phyloP scores from a whole-genome alignment of 2,888 invertebrate species.

The Mellilla xanthometata region DNA sequence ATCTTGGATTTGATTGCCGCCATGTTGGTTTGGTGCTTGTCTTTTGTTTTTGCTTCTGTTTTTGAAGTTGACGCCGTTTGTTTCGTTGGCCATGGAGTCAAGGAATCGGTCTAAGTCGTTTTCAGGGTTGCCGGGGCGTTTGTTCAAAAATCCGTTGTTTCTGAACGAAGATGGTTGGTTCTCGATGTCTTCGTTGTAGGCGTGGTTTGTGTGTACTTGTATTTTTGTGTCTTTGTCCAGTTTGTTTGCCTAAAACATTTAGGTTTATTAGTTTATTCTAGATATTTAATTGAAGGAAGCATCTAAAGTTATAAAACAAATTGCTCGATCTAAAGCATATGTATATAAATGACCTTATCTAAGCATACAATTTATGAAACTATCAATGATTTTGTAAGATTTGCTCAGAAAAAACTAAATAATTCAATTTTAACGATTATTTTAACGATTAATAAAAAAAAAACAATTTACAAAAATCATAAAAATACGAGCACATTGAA shows the following conservation, averaged over 20 bases:
- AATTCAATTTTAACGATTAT: no score
- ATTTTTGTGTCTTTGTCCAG: slow-evolving; percentile 39
- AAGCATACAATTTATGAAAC: no score
- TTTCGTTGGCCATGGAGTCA: slow-evolving; percentile 60
- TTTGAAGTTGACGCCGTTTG: slow-evolving; percentile 43
- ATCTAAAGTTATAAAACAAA: no score
- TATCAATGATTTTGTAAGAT: no score
- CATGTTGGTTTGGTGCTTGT: slow-evolving; percentile 10
- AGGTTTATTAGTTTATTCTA: no score
- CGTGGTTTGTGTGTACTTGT: slow-evolving; percentile 56
- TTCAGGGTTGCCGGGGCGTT: slow-evolving; percentile 56
- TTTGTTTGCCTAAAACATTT: slow-evolving; percentile 42
- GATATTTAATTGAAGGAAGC: no score
- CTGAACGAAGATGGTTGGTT: slow-evolving; percentile 32
- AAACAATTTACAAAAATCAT: no score
- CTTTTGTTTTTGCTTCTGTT: slow-evolving; percentile 19
- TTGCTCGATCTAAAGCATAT: no score
- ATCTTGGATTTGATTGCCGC: slow-evolving; percentile 16
- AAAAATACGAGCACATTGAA: no score
- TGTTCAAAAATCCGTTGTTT: slow-evolving; percentile 61
- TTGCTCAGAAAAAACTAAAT: no score
- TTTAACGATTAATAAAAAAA: no score
- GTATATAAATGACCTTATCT: no score
- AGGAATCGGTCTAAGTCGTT: slow-evolving; percentile 60
- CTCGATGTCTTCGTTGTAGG: slow-evolving; percentile 41